Conservation (phyloP, 1,140 invertebrate genomes). For the Cydia splendana region DNA sequence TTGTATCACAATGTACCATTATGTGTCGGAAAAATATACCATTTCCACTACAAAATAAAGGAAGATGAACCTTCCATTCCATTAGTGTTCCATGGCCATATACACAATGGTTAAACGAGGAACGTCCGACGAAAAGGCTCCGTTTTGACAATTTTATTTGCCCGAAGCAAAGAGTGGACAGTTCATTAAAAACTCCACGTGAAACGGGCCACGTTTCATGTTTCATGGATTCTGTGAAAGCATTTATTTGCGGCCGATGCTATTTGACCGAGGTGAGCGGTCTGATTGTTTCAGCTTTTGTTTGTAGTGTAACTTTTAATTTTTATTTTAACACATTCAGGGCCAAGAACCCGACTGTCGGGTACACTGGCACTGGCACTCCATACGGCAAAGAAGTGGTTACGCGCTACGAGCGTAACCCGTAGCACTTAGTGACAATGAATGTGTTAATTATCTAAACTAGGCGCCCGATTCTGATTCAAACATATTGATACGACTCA, state of each 20-base stretch:
- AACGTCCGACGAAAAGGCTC: background rate
- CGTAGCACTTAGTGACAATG: no score
- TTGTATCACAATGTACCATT: no score
- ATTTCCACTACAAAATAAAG: background rate
- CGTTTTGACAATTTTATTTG: conserved; percentile 16
- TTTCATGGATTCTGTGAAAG: background rate
- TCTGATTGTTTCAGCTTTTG: background rate
- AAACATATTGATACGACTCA: no score
- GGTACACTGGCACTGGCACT: no score
- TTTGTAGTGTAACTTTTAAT: background rate
- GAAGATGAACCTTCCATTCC: background rate
- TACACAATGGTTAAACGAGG: background rate
- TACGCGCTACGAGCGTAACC: no score
- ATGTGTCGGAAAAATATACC: no score
- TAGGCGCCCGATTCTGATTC: no score
- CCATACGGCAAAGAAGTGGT: no score
- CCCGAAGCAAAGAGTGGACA: conserved; percentile 3
- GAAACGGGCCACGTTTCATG: background rate
- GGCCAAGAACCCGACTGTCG: no score
- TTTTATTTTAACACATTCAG: no score
- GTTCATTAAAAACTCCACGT: conserved; percentile 13
- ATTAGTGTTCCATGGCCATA: background rate
- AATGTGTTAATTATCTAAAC: no score
- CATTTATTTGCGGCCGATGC: background rate
- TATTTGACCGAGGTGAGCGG: no score